Evolutionary conservation across 2,888 invertebrate species (phyloP).

Genomic region (Archaeoteleia sp.): DNA sequence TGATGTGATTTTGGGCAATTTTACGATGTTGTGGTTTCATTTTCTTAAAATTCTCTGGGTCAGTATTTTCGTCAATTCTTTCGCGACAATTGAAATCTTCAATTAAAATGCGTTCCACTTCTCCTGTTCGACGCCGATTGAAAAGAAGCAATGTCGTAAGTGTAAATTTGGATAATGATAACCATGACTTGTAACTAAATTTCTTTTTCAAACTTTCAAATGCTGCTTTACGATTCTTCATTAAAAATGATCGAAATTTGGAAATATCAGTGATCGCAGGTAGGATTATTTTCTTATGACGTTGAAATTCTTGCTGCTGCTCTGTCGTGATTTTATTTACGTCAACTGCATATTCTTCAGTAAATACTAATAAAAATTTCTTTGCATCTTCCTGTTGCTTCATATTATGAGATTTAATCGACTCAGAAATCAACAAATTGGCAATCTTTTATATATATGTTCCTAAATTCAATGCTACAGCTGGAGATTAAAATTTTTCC

Average conservation of each 20-base stretch:
- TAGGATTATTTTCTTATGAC: constrained; percentile 17
- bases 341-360: constrained; percentile 11
- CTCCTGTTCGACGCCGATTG: constrained; percentile 56
- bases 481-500: constrained; percentile 10
- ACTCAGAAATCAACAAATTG: constrained; percentile 5
- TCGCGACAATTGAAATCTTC: constrained; percentile 52
- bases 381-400: constrained; percentile 7
- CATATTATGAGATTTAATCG: constrained; percentile 5
- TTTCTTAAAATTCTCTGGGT: constrained; percentile 40
- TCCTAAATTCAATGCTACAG: constrained; percentile 16
- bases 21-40: constrained; percentile 37
- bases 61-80: constrained; percentile 44
- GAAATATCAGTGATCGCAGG: constrained; percentile 30
- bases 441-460: constrained; percentile 19
- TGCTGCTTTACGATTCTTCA: constrained; percentile 6
- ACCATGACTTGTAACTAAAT: constrained; percentile 34
- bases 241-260: constrained; percentile 19
- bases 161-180: constrained; percentile 42
- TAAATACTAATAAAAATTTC: constrained; percentile 9
- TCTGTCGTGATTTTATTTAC: constrained; percentile 33
- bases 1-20: constrained; percentile 48
- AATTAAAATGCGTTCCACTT: constrained; percentile 50
- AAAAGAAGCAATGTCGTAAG: constrained; percentile 53
- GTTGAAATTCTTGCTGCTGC: constrained; percentile 5
- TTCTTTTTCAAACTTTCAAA: constrained; percentile 4